Conservation (phyloP, 2,113 vertebrate genomes). For the Myanophis thanlyinensis region DNA sequence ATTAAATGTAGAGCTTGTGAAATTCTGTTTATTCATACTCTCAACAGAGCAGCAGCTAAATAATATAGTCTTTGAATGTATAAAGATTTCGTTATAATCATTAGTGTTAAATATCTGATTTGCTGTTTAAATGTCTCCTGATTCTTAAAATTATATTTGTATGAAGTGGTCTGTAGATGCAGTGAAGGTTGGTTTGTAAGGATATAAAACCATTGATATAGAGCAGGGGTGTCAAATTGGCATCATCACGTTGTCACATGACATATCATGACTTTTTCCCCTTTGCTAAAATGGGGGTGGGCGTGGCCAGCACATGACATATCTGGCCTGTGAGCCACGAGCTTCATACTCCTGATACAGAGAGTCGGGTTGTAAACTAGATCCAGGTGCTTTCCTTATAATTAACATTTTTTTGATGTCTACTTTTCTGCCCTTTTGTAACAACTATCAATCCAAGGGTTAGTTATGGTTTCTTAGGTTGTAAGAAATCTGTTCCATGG, state of each 20-base stretch:
- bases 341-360: too few species aligned
- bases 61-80: not conserved
- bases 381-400: not conserved
- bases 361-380: not conserved
- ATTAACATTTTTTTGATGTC: not conserved
- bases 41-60: not conserved
- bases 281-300: too few species aligned
- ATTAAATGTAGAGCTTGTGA: not conserved
- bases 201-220: not conserved
- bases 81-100: not conserved
- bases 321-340: too few species aligned
- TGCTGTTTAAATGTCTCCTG: not conserved
- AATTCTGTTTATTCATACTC: not conserved
- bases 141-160: not conserved
- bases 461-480: not conserved
- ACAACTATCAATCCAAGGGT: not conserved
- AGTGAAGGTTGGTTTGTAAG: not conserved
- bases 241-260: too few species aligned
- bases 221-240: too few species aligned
- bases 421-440: not conserved
- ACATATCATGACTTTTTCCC: too few species aligned
- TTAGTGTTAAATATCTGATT: not conserved
- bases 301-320: too few species aligned
- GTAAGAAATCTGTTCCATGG: not conserved
- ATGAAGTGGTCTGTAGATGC: not conserved